Base-by-base conservation (phyloP, 1,140 invertebrate genomes). In the Portunus trituberculatus region DNA sequence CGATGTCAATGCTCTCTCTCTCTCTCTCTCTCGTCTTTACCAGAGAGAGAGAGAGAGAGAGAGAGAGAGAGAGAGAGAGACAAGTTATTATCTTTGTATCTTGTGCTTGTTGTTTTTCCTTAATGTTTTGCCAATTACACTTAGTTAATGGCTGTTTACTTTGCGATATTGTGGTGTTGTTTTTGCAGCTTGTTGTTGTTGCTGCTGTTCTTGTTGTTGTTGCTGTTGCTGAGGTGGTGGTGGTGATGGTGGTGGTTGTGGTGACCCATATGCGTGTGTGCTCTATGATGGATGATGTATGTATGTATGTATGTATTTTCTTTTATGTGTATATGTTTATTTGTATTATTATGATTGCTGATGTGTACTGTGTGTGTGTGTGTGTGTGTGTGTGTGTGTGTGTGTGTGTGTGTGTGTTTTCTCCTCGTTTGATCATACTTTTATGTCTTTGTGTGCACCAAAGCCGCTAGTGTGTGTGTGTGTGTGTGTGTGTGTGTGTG, bases 11-110 rank as follows among this genome's bases (percentile, higher is more conserved):
- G 52, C 20, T 59, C 20, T 59, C 52, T 59, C 52, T 59, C 52
- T 59, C 52, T 59, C 52, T 59, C 52, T 59, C 52, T 59, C 52
- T 59, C 52, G 0, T 59, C 52, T 59, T 10, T 20, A 10, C 0
- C 12, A 59, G 45, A 59, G 48, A 14, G 52, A 25, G 90, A 92
- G 90, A 92, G 90, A 59, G 46, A 59, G 90, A 59, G 90, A 91
- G 90, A 91, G 48, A 91, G 67, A 76, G 67, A 76, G 67, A 76
- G 67, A n/a, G 67, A 76, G 67, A 76, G 67, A 76, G 67, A 20
- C 12, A 20, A n/a, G 20, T 76, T 76, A 76, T 76, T 76, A 76
- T 76, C 67, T 76, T n/a, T n/a, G 67, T n/a, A 76, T 76, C 67
- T n/a, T 25, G 67, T 76, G 67, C n/a, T 76, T 76, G 67, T 76